Conservation (phyloP, 2,797 vertebrate genomes). For the Enteromius unitaeniatus region DNA sequence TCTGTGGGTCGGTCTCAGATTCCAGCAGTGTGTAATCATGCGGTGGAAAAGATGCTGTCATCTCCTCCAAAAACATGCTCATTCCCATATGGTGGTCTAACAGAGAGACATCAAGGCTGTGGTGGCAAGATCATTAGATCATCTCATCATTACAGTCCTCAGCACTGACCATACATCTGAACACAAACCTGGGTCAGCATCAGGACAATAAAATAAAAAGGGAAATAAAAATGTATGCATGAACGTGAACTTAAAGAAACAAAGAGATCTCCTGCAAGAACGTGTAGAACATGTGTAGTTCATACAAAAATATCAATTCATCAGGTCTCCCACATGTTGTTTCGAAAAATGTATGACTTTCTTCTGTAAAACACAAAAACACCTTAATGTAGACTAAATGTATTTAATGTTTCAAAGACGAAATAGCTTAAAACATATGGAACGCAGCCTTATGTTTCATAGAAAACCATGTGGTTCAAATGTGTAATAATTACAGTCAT, state of each 20-base stretch:
- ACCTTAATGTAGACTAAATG: too few species aligned
- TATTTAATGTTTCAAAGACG: too few species aligned
- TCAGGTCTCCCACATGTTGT: too few species aligned
- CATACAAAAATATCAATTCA: too few species aligned
- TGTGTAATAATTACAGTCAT: background rate
- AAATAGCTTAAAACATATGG: background rate
- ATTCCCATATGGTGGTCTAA: background rate
- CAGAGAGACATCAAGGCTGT: background rate
- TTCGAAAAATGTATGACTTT: too few species aligned
- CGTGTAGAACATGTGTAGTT: too few species aligned
- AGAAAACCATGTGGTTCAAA: background rate
- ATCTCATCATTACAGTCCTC: background rate
- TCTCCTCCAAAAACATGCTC: background rate
- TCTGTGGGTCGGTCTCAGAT: background rate
- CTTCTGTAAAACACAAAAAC: too few species aligned
- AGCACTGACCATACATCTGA: background rate
- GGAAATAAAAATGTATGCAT: too few species aligned
- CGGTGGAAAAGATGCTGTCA: background rate
- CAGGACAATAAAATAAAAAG: background rate
- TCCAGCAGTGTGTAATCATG: background rate
- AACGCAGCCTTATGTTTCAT: background rate
- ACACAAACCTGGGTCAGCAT: background rate
- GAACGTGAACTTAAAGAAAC: too few species aligned
- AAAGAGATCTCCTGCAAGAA: too few species aligned
- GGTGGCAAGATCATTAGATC: background rate